These are phyloP conservation scores for Noctua janthe DNA, from an alignment of 2,888 invertebrate genomes.

Conservation along the genomic window DNA sequence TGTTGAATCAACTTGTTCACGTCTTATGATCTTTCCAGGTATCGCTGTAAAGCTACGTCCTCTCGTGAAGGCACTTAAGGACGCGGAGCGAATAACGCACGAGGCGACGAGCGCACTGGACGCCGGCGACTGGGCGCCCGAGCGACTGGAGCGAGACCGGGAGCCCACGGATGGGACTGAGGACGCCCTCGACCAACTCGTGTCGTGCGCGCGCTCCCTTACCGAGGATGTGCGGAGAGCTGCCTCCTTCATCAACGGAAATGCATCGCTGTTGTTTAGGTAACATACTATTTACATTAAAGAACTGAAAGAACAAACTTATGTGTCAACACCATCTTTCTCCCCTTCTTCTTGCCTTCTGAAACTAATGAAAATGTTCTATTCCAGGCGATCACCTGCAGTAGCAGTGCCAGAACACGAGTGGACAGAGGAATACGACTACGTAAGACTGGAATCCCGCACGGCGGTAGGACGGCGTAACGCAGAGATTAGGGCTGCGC, in stretches of 20 bases:
- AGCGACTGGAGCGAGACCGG: conserved; percentile 89
- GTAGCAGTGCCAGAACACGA: conserved; percentile 88
- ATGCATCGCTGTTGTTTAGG: conserved; percentile 95
- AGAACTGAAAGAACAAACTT: background rate
- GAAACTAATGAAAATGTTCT: background rate
- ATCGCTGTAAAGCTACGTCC: conserved; percentile 94
- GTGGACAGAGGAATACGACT: conserved; percentile 97
- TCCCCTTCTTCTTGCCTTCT: background rate
- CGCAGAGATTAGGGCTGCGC: conserved; percentile 93
- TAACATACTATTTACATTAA: conserved; percentile 61
- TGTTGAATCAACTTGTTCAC: conserved; percentile 13
- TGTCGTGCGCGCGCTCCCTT: conserved; percentile 96
- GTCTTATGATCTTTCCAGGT: conserved; percentile 75
- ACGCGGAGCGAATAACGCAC: conserved; percentile 95
- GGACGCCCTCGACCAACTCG: conserved; percentile 96
- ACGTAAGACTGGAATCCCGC: conserved; percentile 95
- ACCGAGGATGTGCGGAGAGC: conserved; percentile 97
- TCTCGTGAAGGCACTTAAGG: conserved; percentile 94
- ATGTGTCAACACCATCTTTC: background rate
- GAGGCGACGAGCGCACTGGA: conserved; percentile 94
- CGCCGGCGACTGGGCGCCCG: conserved; percentile 94
- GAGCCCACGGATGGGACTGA: conserved; percentile 91
- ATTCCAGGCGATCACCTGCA: conserved; percentile 81
- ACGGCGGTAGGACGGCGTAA: conserved; percentile 93
- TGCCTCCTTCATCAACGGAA: conserved; percentile 97